Base-by-base conservation (phyloP, 2,113 vertebrate genomes). In the Eublepharis macularius region DNA sequence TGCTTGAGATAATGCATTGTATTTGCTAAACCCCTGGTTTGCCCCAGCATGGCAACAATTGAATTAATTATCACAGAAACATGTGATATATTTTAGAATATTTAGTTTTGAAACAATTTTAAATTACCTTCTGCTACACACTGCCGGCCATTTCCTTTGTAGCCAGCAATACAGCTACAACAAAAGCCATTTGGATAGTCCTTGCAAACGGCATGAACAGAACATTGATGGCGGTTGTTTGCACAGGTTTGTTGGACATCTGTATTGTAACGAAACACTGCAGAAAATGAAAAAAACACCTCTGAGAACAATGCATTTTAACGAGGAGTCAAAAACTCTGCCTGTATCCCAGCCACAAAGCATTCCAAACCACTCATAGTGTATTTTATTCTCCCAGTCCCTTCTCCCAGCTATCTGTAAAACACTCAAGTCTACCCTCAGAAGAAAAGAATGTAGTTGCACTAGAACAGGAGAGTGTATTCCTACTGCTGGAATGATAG, bases 131-230 rank as follows among this genome's bases (percentile, higher is more conserved):
- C 98, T 24, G 98, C 97, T 11, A 99, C 96, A 79, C 98, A 99
- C 16, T 99, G 97, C 66, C 97, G 96, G 86, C 98, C 98, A 6
- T 98, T 98, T 80, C 98, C 98, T 13, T 98, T 99, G 93, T 97
- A 99, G 14, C 98, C 98, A 10, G 97, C 95, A 76, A 95, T 96
- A 57, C 98, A 99, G 79, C 95, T 95, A 93, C 98, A 99, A 90
- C 98, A 99, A 95, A 97, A 99, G 63, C 98, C 98, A 0, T 92
- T 96, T 39, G 96, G 49, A 80, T 98, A 97, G 92, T 99, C 98
- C 72, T 43, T 95, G 96, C 98, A 99, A 80, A 97, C 93, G 0
- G 97, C 97, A 7, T 98, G 98, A 92, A 96, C 94, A 0, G 98
- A 98, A 88, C 98, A 99, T 89, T 97, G 97, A 85, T 98, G 96